These are phyloP conservation scores for Drosophila hamatofila DNA, from an alignment of 2,888 invertebrate genomes.

Conservation along the genomic window DNA sequence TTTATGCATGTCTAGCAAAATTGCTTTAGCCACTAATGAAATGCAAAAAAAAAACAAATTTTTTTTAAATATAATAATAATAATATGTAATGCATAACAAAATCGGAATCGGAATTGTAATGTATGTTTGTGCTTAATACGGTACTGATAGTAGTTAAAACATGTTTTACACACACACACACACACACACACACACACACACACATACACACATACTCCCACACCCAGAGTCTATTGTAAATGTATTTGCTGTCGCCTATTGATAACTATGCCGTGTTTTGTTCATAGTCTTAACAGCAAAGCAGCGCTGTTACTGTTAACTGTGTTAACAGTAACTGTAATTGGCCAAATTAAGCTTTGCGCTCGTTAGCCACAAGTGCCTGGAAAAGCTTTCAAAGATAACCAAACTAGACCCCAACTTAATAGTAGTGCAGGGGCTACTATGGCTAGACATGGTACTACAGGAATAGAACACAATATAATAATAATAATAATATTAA, in stretches of 20 bases:
- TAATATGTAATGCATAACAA: neutral
- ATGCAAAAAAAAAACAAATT: conserved; percentile 5
- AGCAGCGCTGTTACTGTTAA: conserved; percentile 19
- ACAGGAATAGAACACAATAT: conserved; percentile 49
- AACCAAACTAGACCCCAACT: neutral
- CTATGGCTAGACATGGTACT: conserved; percentile 39
- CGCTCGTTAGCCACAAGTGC: conserved; percentile 71
- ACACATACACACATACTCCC: conserved; percentile 15
- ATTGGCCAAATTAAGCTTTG: conserved; percentile 42
- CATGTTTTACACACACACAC: conserved; percentile 27
- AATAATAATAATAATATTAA: conserved; percentile 21
- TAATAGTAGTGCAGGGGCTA: conserved; percentile 10
- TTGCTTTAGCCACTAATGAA: conserved; percentile 14
- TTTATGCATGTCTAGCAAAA: conserved; percentile 21
- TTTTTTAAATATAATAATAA: no score
- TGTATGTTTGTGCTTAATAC: conserved; percentile 40
- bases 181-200: conserved; percentile 10
- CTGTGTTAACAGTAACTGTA: conserved; percentile 15
- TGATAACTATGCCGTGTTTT: conserved; percentile 12
- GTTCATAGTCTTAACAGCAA: conserved; percentile 42
- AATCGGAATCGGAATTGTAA: conserved; percentile 7
- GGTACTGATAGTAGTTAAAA: conserved; percentile 52
- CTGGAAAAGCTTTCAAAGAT: conserved; percentile 62
- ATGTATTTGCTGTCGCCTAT: conserved; percentile 27
- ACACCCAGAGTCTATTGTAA: conserved; percentile 7